Percentiles rank a stretch among this genome's conserved stretches.
Evolutionary conservation across 2,113 vertebrate species (phyloP).

Genomic region (Scomber scombrus): DNA sequence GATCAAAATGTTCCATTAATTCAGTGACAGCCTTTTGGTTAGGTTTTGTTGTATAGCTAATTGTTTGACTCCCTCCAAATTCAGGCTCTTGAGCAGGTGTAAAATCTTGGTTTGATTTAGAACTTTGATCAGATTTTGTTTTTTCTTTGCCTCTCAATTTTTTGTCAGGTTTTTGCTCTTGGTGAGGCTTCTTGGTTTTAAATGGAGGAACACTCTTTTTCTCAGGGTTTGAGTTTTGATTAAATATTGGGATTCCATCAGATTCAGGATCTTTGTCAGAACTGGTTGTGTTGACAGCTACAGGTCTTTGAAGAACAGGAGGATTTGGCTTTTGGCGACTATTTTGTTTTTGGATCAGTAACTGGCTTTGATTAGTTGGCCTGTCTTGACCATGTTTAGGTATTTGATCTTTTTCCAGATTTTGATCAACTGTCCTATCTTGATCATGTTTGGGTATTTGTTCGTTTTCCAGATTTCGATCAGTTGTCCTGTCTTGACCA

Average conservation of each 20-base stretch:
- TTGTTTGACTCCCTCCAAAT: background rate
- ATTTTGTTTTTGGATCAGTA: slow-evolving; percentile 21
- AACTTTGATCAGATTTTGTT: slow-evolving; percentile 16
- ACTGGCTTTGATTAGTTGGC: background rate
- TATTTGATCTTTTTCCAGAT: slow-evolving; percentile 22
- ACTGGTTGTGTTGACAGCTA: background rate
- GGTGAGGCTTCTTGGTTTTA: slow-evolving; percentile 1
- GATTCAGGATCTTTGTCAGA: slow-evolving; percentile 9
- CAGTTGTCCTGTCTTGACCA: no score
- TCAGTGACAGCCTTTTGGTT: slow-evolving; percentile 7
- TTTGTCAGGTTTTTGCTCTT: slow-evolving; percentile 33
- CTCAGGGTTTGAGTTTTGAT: slow-evolving; percentile 32
- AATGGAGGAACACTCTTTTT: slow-evolving; percentile 4
- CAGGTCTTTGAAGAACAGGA: slow-evolving; percentile 31
- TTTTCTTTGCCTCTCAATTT: slow-evolving; percentile 16
- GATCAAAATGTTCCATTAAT: background rate
- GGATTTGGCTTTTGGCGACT: slow-evolving; percentile 5
- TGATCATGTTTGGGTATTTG: no score
- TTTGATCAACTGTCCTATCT: slow-evolving; percentile 16
- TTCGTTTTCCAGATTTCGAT: no score
- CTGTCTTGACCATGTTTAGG: background rate
- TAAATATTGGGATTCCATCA: background rate
- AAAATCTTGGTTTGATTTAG: slow-evolving; percentile 2
- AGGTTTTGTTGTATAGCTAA: background rate
- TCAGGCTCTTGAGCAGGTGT: background rate